Conservation (phyloP, 2,888 invertebrate species). For the Anodontia alba region DNA sequence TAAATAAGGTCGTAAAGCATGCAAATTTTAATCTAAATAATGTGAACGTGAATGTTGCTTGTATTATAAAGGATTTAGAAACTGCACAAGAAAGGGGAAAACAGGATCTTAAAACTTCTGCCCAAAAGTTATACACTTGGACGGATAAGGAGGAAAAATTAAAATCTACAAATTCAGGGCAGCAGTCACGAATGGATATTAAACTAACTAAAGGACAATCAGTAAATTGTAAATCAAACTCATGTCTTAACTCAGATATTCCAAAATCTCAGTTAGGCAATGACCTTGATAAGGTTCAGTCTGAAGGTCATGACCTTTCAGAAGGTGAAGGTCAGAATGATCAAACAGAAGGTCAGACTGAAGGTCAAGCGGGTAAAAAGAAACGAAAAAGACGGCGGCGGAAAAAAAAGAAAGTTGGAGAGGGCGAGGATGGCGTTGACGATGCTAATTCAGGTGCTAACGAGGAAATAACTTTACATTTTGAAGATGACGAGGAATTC, state of each 20-base stretch:
- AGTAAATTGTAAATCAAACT: neutral
- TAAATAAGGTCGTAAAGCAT: slow-evolving; percentile 27
- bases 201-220: neutral
- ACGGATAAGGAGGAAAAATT: neutral
- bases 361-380: slow-evolving; percentile 32
- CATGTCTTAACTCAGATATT: neutral
- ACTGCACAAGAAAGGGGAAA: slow-evolving; percentile 32
- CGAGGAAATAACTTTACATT: slow-evolving; percentile 71
- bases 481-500: slow-evolving; percentile 83
- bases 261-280: neutral
- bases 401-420: slow-evolving; percentile 55
- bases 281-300: slow-evolving; percentile 16
- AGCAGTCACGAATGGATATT: neutral
- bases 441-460: slow-evolving; percentile 38
- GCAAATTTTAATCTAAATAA: slow-evolving; percentile 28
- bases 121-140: neutral
- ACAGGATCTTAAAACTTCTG: neutral
- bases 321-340: slow-evolving; percentile 11
- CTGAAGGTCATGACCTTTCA: slow-evolving; percentile 9
- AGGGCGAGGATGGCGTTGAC: slow-evolving; percentile 34
- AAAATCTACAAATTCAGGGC: neutral
- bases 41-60: slow-evolving; percentile 50
- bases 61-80: slow-evolving; percentile 57
- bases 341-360: slow-evolving; percentile 6
- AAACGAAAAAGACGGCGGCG: slow-evolving; percentile 43